Percentiles rank a stretch among this genome's conserved stretches.
Conservation (phyloP, 2,797 vertebrate genomes). For the Discoglossus pictus region DNA sequence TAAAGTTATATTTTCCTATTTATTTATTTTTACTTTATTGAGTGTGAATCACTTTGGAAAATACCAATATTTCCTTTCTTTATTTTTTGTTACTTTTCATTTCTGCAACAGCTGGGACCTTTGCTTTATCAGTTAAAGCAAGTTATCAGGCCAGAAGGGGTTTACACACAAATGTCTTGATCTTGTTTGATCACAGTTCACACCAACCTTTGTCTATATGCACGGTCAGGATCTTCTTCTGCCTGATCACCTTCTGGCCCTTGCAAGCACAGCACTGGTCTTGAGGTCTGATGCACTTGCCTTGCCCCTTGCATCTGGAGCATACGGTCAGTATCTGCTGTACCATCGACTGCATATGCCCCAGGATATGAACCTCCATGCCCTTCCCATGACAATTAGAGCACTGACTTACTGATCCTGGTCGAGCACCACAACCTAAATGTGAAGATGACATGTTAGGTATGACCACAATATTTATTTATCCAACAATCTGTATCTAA, state of each 20-base stretch:
- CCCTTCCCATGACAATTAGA: constrained; percentile 63
- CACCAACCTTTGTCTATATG: constrained; percentile 68
- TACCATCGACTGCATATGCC: constrained; percentile 59
- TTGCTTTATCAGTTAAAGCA: too few relatives aligned
- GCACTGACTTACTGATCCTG: constrained; percentile 54
- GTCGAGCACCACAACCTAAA: constrained; percentile 60
- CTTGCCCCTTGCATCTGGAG: constrained; percentile 63
- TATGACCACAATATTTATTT: background rate
- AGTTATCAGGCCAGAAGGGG: too few relatives aligned
- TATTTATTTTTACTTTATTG: too few relatives aligned
- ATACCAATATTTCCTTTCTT: too few relatives aligned
- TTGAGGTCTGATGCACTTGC: constrained; percentile 58
- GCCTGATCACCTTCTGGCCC: constrained; percentile 60
- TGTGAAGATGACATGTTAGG: too few relatives aligned
- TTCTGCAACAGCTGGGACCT: too few relatives aligned
- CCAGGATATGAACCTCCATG: constrained; percentile 60
- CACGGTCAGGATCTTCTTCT: constrained; percentile 64
- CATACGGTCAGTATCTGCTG: constrained; percentile 65
- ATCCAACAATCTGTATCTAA: background rate
- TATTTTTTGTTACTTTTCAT: too few relatives aligned
- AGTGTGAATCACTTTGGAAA: too few relatives aligned
- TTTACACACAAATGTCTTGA: too few relatives aligned
- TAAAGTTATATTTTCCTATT: too few relatives aligned
- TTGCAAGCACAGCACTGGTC: constrained; percentile 63
- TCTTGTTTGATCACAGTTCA: too few relatives aligned